Evolutionary conservation across 2,888 invertebrate genomes (phyloP), one percentile per base, ranked within the genome.

Genomic region (Megastigmus dorsalis): DNA sequence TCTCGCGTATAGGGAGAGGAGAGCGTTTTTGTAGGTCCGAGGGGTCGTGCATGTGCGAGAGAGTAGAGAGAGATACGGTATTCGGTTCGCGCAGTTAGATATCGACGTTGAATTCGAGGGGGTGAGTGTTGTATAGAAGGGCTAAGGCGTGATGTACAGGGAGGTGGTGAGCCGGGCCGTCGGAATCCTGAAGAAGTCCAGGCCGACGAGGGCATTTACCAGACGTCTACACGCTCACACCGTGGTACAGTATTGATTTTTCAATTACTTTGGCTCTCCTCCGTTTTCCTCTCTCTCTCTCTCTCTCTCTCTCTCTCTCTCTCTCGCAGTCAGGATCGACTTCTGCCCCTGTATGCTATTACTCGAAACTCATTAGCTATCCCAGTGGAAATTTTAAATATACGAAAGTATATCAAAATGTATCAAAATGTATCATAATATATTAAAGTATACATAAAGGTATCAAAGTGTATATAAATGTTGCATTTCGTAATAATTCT

Each of bases 241-340:
- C 26, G 30, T 69, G 74, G 74, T n/a, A n/a, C n/a, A n/a, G n/a
- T 74, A 74, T 63, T 63, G 74, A 69, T 68, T 68, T 63, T 43
- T 13, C 20, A 2, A 6, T 33, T 48, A 20, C 10, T 43, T 18
- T 5, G 18, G 20, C 30, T 18, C 20, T 6, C 5, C 50, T n/a
- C 10, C 15, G 7, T 10, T 0, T 20, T 10, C 9, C 3, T 20
- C 23, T 23, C 48, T 20, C 23, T 23, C 23, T 50, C 23, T 15
- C 43, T 43, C 43, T 43, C n/a, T n/a, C n/a, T 10, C 2, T 20
- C 18, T 2, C 3, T 20, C 23, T 23, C 48, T 20, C 23, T 23
- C 23, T 50, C 23, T 15, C 43, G n/a, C 43, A 15, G n/a, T 3
- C n/a, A 28, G 30, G 30, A n/a, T n/a, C 5, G 7, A n/a, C 26